phyloP scores from a whole-genome alignment of 2,797 vertebrate genomes.

The Lagodon rhomboides region DNA sequence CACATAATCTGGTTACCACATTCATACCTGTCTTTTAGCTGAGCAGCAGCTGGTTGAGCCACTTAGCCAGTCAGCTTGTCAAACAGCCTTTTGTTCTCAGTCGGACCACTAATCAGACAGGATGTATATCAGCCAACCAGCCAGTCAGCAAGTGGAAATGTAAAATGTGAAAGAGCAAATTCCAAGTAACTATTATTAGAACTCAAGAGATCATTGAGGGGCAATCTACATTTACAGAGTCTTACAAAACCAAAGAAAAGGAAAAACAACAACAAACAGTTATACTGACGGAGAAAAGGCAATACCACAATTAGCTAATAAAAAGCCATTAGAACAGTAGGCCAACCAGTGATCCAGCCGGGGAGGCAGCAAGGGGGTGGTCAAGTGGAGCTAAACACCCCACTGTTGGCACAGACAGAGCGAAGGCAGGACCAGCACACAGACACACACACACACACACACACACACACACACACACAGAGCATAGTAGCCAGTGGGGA shows the following conservation, averaged over 20 bases:
- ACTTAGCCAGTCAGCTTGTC: conserved; percentile 12
- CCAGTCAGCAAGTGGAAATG: conserved; percentile 18
- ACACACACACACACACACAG: conserved; percentile 20
- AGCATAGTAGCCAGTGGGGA: conserved; percentile 72
- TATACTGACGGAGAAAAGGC: too few species aligned
- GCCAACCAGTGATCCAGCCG: conserved; percentile 40
- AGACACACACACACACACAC: conserved; percentile 30
- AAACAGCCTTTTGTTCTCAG: background rate
- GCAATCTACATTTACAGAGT: too few species aligned
- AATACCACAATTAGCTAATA: too few species aligned
- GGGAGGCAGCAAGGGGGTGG: conserved; percentile 43
- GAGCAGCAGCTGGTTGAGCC: conserved; percentile 14
- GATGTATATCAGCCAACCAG: background rate
- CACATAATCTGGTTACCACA: conserved; percentile 16
- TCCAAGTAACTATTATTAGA: too few species aligned
- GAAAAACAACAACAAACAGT: too few species aligned
- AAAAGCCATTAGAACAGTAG: background rate
- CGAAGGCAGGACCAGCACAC: conserved; percentile 40
- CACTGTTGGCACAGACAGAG: conserved; percentile 37
- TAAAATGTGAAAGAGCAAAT: conserved; percentile 7
- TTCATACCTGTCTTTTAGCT: conserved; percentile 11
- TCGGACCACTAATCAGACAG: conserved; percentile 17
- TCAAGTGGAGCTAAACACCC: conserved; percentile 58
- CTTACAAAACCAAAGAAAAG: too few species aligned
- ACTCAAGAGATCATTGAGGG: too few species aligned